A percentile compares a stretch with the other conserved stretches of the same genome.
These are phyloP conservation scores for Tetraneura akinire DNA, from an alignment of 1,140 invertebrate species.

Conservation along the genomic window DNA sequence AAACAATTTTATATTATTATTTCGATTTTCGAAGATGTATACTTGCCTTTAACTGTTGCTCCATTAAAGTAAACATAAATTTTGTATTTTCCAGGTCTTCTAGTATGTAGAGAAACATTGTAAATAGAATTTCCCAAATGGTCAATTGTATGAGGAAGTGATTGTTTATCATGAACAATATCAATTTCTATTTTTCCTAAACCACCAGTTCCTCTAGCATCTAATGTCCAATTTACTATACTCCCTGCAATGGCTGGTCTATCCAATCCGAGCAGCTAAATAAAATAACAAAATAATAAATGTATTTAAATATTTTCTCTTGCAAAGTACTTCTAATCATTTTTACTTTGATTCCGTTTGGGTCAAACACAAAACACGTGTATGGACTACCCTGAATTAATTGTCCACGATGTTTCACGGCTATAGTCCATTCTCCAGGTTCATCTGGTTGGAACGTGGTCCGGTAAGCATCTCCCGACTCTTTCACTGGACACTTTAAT, in stretches of 20 bases:
- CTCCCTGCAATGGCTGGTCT: constrained; percentile 64
- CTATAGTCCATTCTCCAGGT: constrained; percentile 94
- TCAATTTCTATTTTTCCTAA: constrained; percentile 85
- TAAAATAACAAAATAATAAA: background rate
- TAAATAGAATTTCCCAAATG: constrained; percentile 81
- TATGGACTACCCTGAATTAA: constrained; percentile 96
- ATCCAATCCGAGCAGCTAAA: constrained; percentile 69
- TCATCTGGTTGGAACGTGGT: constrained; percentile 96
- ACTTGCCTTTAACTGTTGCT: constrained; percentile 84
- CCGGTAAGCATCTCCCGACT: constrained; percentile 78
- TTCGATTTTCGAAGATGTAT: background rate
- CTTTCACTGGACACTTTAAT: constrained; percentile 74
- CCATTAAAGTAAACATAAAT: constrained; percentile 95
- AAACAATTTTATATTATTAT: background rate
- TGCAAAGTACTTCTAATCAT: background rate
- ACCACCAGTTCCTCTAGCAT: constrained; percentile 80
- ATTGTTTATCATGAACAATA: constrained; percentile 81
- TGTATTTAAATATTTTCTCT: background rate
- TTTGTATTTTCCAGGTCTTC: constrained; percentile 86
- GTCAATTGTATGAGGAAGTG: constrained; percentile 81
- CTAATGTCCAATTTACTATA: constrained; percentile 79
- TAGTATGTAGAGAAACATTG: constrained; percentile 84
- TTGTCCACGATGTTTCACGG: constrained; percentile 91
- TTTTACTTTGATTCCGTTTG: constrained; percentile 79
- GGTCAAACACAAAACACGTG: constrained; percentile 95